Percentiles rank a stretch among this genome's conserved stretches.
Evolutionary conservation across 2,113 vertebrate species (phyloP).

Genomic region (Halcyon senegalensis): DNA sequence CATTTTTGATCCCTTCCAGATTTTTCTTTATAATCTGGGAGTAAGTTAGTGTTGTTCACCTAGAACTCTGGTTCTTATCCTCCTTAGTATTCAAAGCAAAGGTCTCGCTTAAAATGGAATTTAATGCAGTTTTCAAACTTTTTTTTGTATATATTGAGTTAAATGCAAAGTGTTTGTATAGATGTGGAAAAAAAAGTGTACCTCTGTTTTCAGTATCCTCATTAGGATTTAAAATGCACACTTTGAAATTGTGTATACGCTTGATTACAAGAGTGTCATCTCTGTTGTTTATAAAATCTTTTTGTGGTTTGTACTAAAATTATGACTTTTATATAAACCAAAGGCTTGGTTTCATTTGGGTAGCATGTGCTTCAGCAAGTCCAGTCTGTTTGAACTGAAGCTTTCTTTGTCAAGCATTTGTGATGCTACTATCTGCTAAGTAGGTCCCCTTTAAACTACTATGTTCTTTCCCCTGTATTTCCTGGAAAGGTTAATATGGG

Average conservation of each 20-base stretch:
- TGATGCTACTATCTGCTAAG: not conserved
- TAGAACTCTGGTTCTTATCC: not conserved
- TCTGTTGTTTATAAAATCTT: not conserved
- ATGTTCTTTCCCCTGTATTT: not conserved
- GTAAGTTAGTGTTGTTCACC: not conserved
- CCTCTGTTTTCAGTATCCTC: not conserved
- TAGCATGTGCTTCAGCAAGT: not conserved
- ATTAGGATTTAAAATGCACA: not conserved
- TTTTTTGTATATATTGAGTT: not conserved
- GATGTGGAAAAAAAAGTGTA: not conserved
- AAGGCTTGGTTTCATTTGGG: not conserved
- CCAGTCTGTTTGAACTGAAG: not conserved
- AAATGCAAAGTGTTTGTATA: not conserved
- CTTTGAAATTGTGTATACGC: not conserved
- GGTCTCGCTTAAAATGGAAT: not conserved
- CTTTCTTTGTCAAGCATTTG: not conserved
- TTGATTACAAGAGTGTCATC: not conserved
- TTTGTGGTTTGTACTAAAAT: not conserved
- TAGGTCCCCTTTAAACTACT: not conserved
- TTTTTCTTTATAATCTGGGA: not conserved
- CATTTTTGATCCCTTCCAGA: slow-evolving; percentile 13
- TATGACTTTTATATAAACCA: not conserved
- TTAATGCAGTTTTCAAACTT: not conserved
- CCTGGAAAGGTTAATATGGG: not conserved
- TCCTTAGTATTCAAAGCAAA: not conserved